Conservation (phyloP, 1,140 invertebrate species). For the Euborellia annulipes region DNA sequence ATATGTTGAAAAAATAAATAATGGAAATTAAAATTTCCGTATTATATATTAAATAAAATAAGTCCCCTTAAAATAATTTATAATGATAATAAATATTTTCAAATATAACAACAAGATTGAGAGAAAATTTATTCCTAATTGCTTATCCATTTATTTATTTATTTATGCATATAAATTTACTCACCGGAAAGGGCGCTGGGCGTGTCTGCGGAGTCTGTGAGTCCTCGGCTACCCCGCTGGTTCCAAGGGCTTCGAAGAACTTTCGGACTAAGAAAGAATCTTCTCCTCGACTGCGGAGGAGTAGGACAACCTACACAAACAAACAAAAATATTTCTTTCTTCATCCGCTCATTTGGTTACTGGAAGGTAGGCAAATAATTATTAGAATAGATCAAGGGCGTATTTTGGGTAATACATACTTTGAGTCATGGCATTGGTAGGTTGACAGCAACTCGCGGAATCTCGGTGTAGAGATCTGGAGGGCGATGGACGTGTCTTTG, state of each 20-base stretch:
- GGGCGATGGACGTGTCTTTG: slow-evolving; percentile 6
- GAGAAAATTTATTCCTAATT: no score
- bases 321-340: not conserved
- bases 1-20: no score
- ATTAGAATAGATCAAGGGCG: not conserved
- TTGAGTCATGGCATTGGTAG: slow-evolving; percentile 30
- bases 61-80: no score
- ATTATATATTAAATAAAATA: no score
- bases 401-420: slow-evolving; percentile 24
- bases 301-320: slow-evolving; percentile 47
- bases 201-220: slow-evolving; percentile 16
- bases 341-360: slow-evolving; percentile 9
- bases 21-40: no score
- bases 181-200: slow-evolving; percentile 49
- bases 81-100: no score
- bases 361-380: slow-evolving; percentile 8
- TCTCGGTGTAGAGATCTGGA: not conserved
- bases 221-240: slow-evolving; percentile 10
- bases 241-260: slow-evolving; percentile 51
- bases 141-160: no score
- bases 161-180: slow-evolving; percentile 7
- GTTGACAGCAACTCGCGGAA: slow-evolving; percentile 9
- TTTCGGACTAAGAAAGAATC: slow-evolving; percentile 65
- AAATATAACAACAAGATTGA: no score
- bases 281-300: slow-evolving; percentile 56